Base-by-base conservation (phyloP, 2,888 invertebrate genomes). In the Parelbella ahira region DNA sequence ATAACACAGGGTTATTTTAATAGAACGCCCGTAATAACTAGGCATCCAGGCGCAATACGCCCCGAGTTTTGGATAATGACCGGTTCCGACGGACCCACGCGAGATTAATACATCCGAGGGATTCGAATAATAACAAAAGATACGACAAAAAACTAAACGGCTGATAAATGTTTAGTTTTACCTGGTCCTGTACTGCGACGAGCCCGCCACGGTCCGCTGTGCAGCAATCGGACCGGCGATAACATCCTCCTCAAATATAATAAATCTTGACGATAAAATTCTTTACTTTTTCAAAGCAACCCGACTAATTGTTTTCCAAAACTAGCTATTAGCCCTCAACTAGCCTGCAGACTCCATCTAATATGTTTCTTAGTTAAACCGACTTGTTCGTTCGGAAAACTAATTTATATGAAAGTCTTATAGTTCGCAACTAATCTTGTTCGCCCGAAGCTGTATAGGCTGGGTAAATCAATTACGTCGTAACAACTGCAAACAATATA, bases 51-150 rank as follows among this genome's bases (percentile, higher is more conserved):
- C 81, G 72, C 69, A 75, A 67, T 73, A 84, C 87, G 87, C 87
- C 86, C 86, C 77, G 60, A 81, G 77, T 86, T 87, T 83, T 68
- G 56, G 65, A 67, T 87, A 87, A 87, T 87, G 75, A 84, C 76
- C 66, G 82, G 84, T 76, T 84, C 61, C 63, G 77, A 63, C 60
- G 63, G 74, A 72, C 75, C 72, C 77, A 76, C 77, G 58, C 70
- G 74, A 83, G 83, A 87, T 87, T 87, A 87, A 87, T 83, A 82
- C 76, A 82, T 87, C 74, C 71, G 64, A 77, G 71, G 80, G 79
- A 74, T 78, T 68, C 70, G 54, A 78, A 79, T 76, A 75, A 81
- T 75, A 83, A 83, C 77, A 79, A 81, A 77, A 68, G 72, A 55
- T 57, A 60, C 66, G 68, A 82, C 79, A 86, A 86, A 86, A 86